phyloP scores from a whole-genome alignment of 2,113 vertebrate species.

The Pomatorhinus ruficollis region DNA sequence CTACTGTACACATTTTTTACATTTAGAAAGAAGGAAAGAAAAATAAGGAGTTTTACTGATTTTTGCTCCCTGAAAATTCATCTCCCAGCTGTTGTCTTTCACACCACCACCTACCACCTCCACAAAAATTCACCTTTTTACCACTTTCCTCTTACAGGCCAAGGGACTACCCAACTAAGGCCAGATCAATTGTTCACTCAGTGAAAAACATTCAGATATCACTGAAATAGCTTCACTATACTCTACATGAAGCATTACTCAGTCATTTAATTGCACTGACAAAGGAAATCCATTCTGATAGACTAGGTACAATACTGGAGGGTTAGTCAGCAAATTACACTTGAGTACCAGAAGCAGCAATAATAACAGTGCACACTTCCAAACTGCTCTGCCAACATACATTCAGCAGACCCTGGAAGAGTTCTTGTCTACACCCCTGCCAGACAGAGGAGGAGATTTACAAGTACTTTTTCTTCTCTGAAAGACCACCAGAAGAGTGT shows the following conservation, averaged over 20 bases:
- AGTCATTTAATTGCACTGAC: background rate
- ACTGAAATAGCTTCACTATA: background rate
- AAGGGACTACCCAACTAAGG: background rate
- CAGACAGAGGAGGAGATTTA: background rate
- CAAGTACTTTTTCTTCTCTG: background rate
- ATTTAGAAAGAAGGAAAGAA: background rate
- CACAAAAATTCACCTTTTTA: background rate
- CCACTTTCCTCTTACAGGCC: background rate
- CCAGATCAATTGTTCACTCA: background rate
- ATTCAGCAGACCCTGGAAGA: background rate
- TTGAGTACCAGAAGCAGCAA: background rate
- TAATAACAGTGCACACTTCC: background rate
- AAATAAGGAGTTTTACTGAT: background rate
- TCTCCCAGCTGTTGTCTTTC: background rate
- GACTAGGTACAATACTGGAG: background rate
- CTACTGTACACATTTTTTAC: background rate
- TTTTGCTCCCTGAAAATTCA: background rate
- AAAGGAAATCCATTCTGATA: constrained; percentile 1
- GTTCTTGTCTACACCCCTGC: background rate
- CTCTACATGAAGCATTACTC: background rate
- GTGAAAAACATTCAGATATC: background rate
- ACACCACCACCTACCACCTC: accelerated
- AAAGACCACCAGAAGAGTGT: background rate
- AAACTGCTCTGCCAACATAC: background rate
- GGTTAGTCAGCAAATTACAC: constrained; percentile 15